Conservation (phyloP, 1,140 invertebrate species). For the Pseudomyrmex sp. region DNA sequence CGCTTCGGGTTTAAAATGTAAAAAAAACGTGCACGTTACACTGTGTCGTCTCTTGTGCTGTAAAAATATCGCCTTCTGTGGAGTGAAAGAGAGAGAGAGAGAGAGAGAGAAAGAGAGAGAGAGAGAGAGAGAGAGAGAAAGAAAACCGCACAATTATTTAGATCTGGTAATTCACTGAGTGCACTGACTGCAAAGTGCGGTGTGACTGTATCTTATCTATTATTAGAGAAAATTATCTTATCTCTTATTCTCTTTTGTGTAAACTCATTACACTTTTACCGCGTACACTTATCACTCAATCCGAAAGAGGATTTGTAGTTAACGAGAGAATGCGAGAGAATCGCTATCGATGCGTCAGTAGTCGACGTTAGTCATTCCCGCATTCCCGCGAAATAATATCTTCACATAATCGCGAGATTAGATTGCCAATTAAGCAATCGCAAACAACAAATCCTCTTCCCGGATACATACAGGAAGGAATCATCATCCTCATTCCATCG, state of each 20-base stretch:
- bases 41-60: conserved; percentile 36
- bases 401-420: conserved; percentile 18
- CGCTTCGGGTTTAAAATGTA: conserved; percentile 4
- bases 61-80: conserved; percentile 48
- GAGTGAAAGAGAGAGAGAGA: not conserved
- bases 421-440: not conserved
- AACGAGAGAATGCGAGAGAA: not conserved
- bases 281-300: not conserved
- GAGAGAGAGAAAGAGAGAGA: not conserved
- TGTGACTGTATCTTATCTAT: conserved; percentile 6
- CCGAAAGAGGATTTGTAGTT: conserved; percentile 23
- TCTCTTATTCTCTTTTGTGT: not conserved
- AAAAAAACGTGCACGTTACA: conserved; percentile 27
- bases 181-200: not conserved
- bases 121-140: not conserved
- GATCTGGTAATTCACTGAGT: not conserved
- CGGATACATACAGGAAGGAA: not conserved
- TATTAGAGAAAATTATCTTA: conserved; percentile 13
- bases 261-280: conserved; percentile 2
- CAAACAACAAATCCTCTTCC: conserved; percentile 31
- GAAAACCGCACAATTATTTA: not conserved
- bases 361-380: too few species aligned
- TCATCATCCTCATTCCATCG: conserved; percentile 1
- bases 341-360: not conserved
- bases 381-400: not conserved